These are phyloP conservation scores for Pseudomyrmex flavicornis DNA, from an alignment of 1,140 invertebrate species.

Conservation along the genomic window DNA sequence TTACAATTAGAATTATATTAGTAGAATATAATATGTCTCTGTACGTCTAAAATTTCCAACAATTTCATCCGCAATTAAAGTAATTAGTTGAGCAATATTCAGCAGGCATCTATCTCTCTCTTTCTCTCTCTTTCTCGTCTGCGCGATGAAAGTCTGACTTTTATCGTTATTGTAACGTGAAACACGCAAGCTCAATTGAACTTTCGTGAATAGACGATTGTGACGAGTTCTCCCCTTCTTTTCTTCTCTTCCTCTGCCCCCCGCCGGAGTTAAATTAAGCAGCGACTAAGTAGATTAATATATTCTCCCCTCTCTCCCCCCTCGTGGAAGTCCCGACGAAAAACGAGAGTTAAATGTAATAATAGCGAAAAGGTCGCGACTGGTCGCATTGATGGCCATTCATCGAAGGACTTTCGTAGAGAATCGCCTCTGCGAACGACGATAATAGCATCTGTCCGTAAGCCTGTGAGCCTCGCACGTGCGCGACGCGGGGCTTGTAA, in stretches of 20 bases:
- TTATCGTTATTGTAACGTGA: no score
- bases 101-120: no score
- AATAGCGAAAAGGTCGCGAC: slow-evolving; percentile 44
- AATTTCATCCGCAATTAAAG: slow-evolving; percentile 1
- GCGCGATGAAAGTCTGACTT: background rate
- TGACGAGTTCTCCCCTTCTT: background rate
- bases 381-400: background rate
- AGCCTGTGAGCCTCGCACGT: slow-evolving; percentile 15
- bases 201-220: background rate
- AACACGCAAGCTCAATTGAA: slow-evolving; percentile 25
- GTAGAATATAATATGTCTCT: no score
- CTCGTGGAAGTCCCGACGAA: background rate
- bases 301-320: background rate
- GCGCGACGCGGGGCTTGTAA: background rate
- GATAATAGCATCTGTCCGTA: slow-evolving; percentile 47
- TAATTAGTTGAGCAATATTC: background rate
- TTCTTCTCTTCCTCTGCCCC: background rate
- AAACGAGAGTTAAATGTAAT: slow-evolving; percentile 44
- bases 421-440: background rate
- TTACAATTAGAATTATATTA: no score
- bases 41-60: no score
- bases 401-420: slow-evolving; percentile 18
- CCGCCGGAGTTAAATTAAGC: slow-evolving; percentile 46
- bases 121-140: no score
- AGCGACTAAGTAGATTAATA: background rate